These are phyloP conservation scores for Synanthedon tipuliformis DNA, from an alignment of 2,888 invertebrate species.

Conservation along the genomic window DNA sequence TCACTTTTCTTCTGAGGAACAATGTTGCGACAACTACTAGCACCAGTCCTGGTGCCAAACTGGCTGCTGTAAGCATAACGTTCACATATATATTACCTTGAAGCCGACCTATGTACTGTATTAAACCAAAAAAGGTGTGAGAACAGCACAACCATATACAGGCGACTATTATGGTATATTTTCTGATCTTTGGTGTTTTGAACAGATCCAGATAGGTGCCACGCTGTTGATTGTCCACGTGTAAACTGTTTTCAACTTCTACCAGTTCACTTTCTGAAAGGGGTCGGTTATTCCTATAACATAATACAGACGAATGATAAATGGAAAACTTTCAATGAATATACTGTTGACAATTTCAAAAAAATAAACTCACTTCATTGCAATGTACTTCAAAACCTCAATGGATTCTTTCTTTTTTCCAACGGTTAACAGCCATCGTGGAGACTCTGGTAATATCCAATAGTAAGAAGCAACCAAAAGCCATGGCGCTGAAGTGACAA, in stretches of 20 bases:
- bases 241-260: conserved; percentile 30
- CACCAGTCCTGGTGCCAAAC: conserved; percentile 35
- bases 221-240: conserved; percentile 12
- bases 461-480: conserved; percentile 70
- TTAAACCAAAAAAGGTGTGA: conserved; percentile 84
- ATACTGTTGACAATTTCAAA: neutral
- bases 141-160: conserved; percentile 84
- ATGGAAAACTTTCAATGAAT: neutral
- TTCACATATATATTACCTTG: conserved; percentile 84
- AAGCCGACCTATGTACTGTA: conserved; percentile 81
- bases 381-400: conserved; percentile 73
- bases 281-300: conserved; percentile 51
- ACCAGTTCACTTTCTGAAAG: conserved; percentile 34
- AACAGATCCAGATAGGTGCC: conserved; percentile 73
- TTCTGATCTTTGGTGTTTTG: conserved; percentile 74
- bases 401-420: conserved; percentile 74
- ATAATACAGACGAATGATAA: conserved; percentile 5
- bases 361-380: conserved; percentile 42
- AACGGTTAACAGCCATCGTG: conserved; percentile 80
- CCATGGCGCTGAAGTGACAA: conserved; percentile 66
- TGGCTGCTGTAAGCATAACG: conserved; percentile 76
- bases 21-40: conserved; percentile 36
- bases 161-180: conserved; percentile 75
- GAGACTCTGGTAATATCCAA: conserved; percentile 82
- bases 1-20: conserved; percentile 38